Percentiles rank a stretch among this genome's conserved stretches.
These are phyloP conservation scores for Rhinoraja longicauda DNA, from an alignment of 2,797 vertebrate genomes.

Conservation along the genomic window DNA sequence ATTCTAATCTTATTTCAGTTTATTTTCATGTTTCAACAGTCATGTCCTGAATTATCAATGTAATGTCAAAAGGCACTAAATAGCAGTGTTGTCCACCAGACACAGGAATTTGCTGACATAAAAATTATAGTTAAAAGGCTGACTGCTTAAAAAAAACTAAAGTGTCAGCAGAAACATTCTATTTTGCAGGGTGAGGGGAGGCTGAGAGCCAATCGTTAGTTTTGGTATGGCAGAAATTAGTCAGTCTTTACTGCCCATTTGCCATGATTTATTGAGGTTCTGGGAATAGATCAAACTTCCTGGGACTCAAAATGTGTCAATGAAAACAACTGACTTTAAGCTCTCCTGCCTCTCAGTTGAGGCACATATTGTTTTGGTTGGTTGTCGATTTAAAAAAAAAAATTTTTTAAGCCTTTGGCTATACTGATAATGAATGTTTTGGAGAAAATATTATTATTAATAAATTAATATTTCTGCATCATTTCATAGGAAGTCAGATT, in stretches of 20 bases:
- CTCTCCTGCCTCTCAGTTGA: background rate
- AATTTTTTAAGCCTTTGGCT: background rate
- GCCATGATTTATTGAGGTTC: background rate
- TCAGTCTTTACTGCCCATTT: background rate
- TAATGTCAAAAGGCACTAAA: background rate
- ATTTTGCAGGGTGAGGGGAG: background rate
- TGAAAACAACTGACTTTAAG: background rate
- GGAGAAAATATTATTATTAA: background rate
- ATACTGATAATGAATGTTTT: background rate
- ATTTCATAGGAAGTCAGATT: background rate
- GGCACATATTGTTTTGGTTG: background rate
- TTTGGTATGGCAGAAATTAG: background rate
- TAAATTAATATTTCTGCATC: background rate
- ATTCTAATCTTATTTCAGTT: background rate
- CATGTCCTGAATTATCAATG: background rate
- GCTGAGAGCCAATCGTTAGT: background rate
- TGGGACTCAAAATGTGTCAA: background rate
- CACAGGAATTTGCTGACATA: slow-evolving; percentile 19
- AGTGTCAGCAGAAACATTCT: background rate
- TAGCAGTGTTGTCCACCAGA: slow-evolving; percentile 12
- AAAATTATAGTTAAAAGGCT: background rate
- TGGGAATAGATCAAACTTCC: background rate
- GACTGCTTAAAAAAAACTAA: background rate
- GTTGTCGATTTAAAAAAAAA: background rate
- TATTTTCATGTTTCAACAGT: background rate